A percentile compares a stretch with the other conserved stretches of the same genome.
These are phyloP conservation scores for Sebastes melanostomus DNA, from an alignment of 2,797 vertebrate genomes.

Conservation along the genomic window DNA sequence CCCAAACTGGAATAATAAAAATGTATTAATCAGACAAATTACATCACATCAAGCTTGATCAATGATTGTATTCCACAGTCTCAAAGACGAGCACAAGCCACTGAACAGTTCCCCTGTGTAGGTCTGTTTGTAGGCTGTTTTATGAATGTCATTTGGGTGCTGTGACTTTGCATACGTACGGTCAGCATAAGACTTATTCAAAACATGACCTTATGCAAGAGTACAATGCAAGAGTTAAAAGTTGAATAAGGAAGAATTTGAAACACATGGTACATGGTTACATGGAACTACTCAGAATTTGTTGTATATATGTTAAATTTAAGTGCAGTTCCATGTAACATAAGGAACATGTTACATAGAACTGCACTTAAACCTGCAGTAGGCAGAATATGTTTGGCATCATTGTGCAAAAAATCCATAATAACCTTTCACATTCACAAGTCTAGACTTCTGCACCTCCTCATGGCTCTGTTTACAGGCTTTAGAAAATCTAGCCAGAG, in stretches of 20 bases:
- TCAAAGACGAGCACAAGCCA: not conserved
- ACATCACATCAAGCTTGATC: not conserved
- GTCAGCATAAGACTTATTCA: slow-evolving; percentile 26
- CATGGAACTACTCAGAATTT: too few species aligned
- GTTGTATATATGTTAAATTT: too few species aligned
- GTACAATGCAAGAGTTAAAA: not conserved
- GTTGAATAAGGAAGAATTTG: not conserved
- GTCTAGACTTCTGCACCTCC: too few species aligned
- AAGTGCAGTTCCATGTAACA: too few species aligned
- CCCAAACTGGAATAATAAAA: not conserved
- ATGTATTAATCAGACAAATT: not conserved
- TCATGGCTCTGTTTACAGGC: too few species aligned
- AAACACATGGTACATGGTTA: not conserved
- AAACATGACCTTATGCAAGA: slow-evolving; percentile 20
- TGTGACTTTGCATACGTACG: slow-evolving; percentile 21
- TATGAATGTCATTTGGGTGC: not conserved
- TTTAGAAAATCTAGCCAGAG: too few species aligned
- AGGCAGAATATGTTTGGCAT: too few species aligned
- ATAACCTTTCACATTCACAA: too few species aligned
- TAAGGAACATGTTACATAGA: not conserved
- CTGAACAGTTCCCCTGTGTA: slow-evolving; percentile 1
- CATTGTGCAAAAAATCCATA: too few species aligned
- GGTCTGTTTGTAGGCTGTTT: not conserved
- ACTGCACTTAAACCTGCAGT: not conserved
- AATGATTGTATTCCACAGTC: not conserved